These are phyloP conservation scores for Centroberyx gerrardi DNA, from an alignment of 2,797 vertebrate species.

Conservation along the genomic window DNA sequence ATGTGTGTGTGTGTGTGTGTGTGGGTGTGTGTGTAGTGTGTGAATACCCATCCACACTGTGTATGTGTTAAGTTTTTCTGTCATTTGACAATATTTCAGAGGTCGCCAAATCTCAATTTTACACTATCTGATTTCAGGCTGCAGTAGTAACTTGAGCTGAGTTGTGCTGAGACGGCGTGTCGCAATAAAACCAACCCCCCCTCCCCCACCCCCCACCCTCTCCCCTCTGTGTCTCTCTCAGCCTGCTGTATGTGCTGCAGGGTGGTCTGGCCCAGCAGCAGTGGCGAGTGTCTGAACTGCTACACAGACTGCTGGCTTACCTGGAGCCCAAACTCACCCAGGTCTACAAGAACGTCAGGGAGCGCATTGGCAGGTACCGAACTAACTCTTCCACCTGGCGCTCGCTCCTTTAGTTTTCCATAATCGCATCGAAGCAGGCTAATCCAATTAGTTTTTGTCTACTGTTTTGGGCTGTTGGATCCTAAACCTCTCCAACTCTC, in stretches of 20 bases:
- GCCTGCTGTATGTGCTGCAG: constrained; percentile 94
- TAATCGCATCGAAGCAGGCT: constrained; percentile 48
- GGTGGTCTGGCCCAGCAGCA: constrained; percentile 97
- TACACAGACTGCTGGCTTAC: constrained; percentile 93
- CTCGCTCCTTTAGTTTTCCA: constrained; percentile 34
- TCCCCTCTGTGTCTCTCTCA: constrained; percentile 60
- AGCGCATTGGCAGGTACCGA: constrained; percentile 95
- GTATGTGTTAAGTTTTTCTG: constrained; percentile 22
- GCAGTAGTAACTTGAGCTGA: constrained; percentile 66
- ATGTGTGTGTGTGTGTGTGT: constrained; percentile 14
- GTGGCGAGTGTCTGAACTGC: constrained; percentile 95
- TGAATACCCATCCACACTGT: background rate
- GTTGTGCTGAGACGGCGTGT: constrained; percentile 54
- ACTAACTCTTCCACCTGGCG: constrained; percentile 29
- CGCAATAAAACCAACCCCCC: constrained; percentile 42
- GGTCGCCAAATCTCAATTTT: constrained; percentile 34
- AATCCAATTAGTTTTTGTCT: constrained; percentile 45
- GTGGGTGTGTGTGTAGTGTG: background rate
- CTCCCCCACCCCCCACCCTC: background rate
- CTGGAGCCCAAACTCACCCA: constrained; percentile 98
- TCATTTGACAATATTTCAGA: constrained; percentile 48
- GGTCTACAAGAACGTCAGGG: constrained; percentile 97
- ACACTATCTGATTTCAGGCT: constrained; percentile 63
- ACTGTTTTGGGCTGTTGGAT: constrained; percentile 15
- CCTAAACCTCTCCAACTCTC: background rate